phyloP scores from a whole-genome alignment of 1,140 invertebrate genomes.

The Sycophila sp. region DNA sequence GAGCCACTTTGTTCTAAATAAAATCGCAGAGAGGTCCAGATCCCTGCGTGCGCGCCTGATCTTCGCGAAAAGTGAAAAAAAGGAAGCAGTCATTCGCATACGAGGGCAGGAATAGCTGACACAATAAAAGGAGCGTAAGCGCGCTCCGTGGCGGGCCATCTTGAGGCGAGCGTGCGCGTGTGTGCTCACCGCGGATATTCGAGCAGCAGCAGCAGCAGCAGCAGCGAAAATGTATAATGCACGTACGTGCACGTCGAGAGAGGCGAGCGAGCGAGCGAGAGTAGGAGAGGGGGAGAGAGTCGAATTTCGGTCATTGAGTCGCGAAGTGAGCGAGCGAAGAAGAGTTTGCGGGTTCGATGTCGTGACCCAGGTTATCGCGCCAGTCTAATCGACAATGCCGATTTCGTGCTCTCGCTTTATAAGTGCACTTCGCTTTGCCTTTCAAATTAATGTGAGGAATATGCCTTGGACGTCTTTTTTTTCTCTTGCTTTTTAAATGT shows the following conservation, averaged over 20 bases:
- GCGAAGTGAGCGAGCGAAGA: neutral
- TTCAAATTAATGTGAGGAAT: constrained; percentile 18
- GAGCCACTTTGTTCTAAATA: no score
- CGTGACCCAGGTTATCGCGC: constrained; percentile 34
- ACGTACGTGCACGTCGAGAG: neutral
- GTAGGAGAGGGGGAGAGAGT: neutral
- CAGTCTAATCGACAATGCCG: constrained; percentile 27
- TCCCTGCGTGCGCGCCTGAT: no score
- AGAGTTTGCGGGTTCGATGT: constrained; percentile 9
- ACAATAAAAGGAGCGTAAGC: neutral
- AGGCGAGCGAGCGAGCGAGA: neutral
- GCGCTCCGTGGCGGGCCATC: no score
- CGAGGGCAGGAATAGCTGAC: neutral
- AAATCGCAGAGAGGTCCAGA: no score
- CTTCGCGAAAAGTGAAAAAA: no score
- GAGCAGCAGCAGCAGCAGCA: constrained; percentile 30
- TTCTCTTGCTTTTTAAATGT: neutral
- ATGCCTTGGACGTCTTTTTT: neutral
- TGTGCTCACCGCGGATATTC: no score
- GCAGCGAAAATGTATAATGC: neutral
- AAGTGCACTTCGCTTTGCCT: constrained; percentile 3
- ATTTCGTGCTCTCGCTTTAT: constrained; percentile 16
- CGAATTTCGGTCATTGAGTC: constrained; percentile 2
- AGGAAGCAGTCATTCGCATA: no score
- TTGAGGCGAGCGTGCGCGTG: no score